phyloP scores from a whole-genome alignment of 2,888 invertebrate genomes.

The Germaria angustata region DNA sequence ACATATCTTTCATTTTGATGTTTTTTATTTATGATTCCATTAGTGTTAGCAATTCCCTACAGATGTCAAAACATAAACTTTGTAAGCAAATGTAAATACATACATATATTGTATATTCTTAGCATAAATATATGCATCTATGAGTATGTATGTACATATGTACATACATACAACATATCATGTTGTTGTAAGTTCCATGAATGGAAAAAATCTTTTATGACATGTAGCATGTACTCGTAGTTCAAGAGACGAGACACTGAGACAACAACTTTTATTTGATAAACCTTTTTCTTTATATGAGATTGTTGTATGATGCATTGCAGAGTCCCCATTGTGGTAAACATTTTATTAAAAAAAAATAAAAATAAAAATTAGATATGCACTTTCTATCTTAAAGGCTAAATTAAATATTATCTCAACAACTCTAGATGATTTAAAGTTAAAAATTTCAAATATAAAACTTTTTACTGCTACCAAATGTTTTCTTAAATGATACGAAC shows the following conservation, averaged over 20 bases:
- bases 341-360: neutral
- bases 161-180: conserved; percentile 1
- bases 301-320: neutral
- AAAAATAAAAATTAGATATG: neutral
- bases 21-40: conserved; percentile 4
- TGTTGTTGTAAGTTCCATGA: neutral
- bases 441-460: neutral
- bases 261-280: conserved; percentile 25
- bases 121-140: neutral
- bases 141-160: neutral
- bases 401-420: neutral
- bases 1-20: neutral
- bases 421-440: neutral
- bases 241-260: conserved; percentile 19
- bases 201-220: conserved; percentile 6
- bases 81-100: neutral
- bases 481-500: neutral
- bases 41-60: conserved; percentile 10
- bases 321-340: neutral
- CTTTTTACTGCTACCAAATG: neutral
- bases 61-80: neutral
- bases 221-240: neutral
- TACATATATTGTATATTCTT: too few species aligned
- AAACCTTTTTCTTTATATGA: neutral
- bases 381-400: neutral